These are phyloP conservation scores for Aleiodes sp. DNA, from an alignment of 1,140 invertebrate species.

Conservation along the genomic window DNA sequence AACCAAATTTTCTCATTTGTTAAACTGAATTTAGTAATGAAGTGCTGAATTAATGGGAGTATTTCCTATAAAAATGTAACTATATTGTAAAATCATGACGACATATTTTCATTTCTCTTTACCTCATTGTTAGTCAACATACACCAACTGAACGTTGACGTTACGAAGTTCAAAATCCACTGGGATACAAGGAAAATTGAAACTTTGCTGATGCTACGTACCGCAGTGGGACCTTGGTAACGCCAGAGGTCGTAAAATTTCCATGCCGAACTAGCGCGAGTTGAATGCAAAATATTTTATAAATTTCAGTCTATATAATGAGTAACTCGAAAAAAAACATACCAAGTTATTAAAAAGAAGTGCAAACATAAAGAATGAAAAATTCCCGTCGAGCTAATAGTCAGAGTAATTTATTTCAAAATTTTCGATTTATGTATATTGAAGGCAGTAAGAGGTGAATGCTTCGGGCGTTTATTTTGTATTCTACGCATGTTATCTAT, in stretches of 20 bases:
- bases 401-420: too few relatives aligned
- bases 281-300: constrained; percentile 31
- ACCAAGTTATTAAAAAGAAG: too few relatives aligned
- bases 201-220: constrained; percentile 27
- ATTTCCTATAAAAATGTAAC: not conserved
- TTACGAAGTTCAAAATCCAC: constrained; percentile 29
- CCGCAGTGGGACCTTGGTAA: constrained; percentile 4
- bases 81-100: constrained; percentile 3
- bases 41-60: too few relatives aligned
- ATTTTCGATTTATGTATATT: too few relatives aligned
- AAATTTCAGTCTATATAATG: not conserved
- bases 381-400: too few relatives aligned
- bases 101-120: not conserved
- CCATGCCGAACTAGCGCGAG: constrained; percentile 34
- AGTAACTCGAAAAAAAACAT: not conserved
- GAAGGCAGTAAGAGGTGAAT: too few relatives aligned
- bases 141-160: constrained; percentile 14
- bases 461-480: too few relatives aligned
- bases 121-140: not conserved
- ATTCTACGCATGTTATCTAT: too few relatives aligned
- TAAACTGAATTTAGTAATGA: too few relatives aligned
- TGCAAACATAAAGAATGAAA: not conserved
- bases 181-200: constrained; percentile 35
- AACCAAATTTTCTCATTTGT: too few relatives aligned
- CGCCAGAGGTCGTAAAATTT: constrained; percentile 40